Conservation (phyloP, 2,113 vertebrate genomes). For the Heliornis fulica region DNA sequence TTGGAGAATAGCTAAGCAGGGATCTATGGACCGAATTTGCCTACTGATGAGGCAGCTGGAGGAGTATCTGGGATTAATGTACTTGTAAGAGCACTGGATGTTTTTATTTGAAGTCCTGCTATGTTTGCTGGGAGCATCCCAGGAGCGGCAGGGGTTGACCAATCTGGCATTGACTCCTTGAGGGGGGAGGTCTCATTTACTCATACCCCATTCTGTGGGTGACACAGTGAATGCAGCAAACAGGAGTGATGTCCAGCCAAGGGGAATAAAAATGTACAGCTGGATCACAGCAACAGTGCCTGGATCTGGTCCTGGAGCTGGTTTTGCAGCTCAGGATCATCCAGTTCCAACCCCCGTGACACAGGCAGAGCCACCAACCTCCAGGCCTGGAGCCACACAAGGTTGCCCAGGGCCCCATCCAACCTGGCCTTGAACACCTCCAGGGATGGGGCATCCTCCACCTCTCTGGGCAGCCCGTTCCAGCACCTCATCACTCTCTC, state of each 20-base stretch:
- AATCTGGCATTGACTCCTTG: neutral
- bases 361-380: too few relatives aligned
- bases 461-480: too few relatives aligned
- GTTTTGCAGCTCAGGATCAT: too few relatives aligned
- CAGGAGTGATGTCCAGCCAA: neutral
- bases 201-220: neutral
- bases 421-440: too few relatives aligned
- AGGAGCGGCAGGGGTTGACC: neutral
- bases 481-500: too few relatives aligned
- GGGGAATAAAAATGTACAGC: neutral
- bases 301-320: neutral
- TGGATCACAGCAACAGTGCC: neutral
- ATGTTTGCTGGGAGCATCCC: neutral
- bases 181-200: accelerated
- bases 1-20: neutral
- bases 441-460: too few relatives aligned
- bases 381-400: too few relatives aligned
- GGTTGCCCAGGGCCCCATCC: too few relatives aligned
- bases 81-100: neutral
- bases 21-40: neutral
- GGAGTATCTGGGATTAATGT: neutral
- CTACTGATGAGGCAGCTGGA: neutral
- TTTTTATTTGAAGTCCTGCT: neutral
- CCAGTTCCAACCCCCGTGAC: too few relatives aligned
- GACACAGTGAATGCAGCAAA: neutral